phyloP scores from a whole-genome alignment of 2,113 vertebrate species.

The Spermophilus dauricus region DNA sequence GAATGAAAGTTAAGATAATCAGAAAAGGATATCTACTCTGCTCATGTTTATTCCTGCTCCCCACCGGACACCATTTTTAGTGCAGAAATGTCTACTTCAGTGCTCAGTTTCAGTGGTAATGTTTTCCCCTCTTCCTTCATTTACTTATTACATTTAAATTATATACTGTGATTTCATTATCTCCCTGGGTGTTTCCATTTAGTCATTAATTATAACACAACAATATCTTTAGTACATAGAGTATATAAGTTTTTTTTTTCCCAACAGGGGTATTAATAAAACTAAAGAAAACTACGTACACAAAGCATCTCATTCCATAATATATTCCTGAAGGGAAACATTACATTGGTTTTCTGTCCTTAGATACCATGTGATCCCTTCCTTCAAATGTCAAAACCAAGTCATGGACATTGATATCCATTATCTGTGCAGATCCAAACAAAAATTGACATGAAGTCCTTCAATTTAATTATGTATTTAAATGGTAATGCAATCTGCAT shows the following conservation, averaged over 20 bases:
- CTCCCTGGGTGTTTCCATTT: neutral
- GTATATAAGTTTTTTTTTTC: too few species aligned
- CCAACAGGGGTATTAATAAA: neutral
- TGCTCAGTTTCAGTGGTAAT: neutral
- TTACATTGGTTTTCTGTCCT: neutral
- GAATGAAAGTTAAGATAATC: too few species aligned
- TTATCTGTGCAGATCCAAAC: neutral
- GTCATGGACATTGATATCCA: neutral
- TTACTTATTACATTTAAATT: neutral
- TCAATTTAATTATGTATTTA: too few species aligned
- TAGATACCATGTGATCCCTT: neutral
- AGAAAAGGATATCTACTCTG: too few species aligned
- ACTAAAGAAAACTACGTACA: neutral
- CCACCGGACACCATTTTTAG: too few species aligned
- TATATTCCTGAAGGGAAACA: too few species aligned
- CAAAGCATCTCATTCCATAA: neutral
- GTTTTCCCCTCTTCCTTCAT: neutral
- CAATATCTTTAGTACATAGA: neutral
- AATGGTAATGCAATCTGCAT: too few species aligned
- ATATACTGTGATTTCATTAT: neutral
- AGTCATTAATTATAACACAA: neutral
- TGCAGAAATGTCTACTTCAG: too few species aligned
- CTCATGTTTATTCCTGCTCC: too few species aligned
- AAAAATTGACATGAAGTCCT: too few species aligned
- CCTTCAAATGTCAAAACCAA: neutral